Conservation (phyloP, 2,113 vertebrate species). For the Ginglymostoma cirratum region DNA sequence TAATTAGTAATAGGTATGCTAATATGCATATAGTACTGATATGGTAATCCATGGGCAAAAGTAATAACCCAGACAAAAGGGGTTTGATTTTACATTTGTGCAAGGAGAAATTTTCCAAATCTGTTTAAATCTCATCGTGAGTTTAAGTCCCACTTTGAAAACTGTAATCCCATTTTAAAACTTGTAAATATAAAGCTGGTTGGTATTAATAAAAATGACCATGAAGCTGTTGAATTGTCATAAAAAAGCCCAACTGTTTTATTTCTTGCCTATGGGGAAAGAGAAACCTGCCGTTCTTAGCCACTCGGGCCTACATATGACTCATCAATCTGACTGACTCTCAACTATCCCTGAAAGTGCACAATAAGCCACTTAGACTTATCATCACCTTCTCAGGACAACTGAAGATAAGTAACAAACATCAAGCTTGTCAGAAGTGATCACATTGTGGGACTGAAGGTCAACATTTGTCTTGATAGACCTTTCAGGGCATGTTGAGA, state of each 20-base stretch:
- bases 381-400: neutral
- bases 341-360: neutral
- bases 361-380: neutral
- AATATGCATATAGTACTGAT: neutral
- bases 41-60: neutral
- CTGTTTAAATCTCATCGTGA: neutral
- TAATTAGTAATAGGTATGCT: neutral
- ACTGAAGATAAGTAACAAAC: neutral
- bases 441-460: neutral
- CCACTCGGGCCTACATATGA: neutral
- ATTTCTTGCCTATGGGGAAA: neutral
- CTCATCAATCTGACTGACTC: neutral
- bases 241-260: neutral
- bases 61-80: neutral
- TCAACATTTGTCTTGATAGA: neutral
- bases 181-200: neutral
- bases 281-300: neutral
- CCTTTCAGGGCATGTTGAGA: neutral
- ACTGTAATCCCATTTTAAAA: neutral
- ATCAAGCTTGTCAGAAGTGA: neutral
- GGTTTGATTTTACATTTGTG: too few species aligned
- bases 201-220: neutral
- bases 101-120: too few species aligned
- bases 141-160: neutral
- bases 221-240: neutral